phyloP scores from a whole-genome alignment of 2,113 vertebrate genomes.

The Heterotis niloticus region DNA sequence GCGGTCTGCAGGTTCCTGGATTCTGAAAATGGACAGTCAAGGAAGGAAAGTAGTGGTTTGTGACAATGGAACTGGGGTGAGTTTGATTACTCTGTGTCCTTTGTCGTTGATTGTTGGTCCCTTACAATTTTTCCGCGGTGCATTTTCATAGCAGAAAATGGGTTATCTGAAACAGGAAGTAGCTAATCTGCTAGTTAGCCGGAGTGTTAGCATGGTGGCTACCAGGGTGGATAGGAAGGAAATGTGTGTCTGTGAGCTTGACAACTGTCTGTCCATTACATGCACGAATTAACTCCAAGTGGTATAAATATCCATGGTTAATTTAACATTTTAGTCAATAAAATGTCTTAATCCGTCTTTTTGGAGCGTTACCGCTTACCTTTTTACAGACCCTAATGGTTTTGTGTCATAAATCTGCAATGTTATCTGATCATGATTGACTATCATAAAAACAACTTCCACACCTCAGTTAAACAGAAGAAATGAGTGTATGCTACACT shows the following conservation, averaged over 20 bases:
- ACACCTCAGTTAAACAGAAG: no score
- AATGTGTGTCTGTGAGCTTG: slow-evolving; percentile 47
- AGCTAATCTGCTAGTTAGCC: not conserved
- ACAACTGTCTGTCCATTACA: not conserved
- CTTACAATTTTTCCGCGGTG: not conserved
- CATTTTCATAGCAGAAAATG: not conserved
- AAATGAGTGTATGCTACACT: no score
- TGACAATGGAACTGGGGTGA: slow-evolving; percentile 85
- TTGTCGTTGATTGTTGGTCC: not conserved
- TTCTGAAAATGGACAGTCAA: slow-evolving; percentile 73
- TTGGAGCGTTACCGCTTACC: not conserved
- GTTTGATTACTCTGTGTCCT: slow-evolving; percentile 31
- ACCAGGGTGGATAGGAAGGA: slow-evolving; percentile 37
- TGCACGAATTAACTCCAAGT: not conserved
- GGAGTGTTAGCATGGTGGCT: slow-evolving; percentile 21
- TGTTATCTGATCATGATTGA: slow-evolving; percentile 2
- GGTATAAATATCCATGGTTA: not conserved
- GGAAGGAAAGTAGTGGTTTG: slow-evolving; percentile 86
- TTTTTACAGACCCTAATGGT: slow-evolving; percentile 5
- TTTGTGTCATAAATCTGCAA: slow-evolving; percentile 8
- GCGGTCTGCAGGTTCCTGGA: slow-evolving; percentile 40
- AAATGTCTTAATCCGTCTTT: not conserved
- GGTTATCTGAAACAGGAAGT: slow-evolving; percentile 46
- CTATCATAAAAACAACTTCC: no score
- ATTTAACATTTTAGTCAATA: not conserved